Base-by-base conservation (phyloP, 37 sponge, comb jelly and placozoan genomes). In the Axinella damicornis region DNA sequence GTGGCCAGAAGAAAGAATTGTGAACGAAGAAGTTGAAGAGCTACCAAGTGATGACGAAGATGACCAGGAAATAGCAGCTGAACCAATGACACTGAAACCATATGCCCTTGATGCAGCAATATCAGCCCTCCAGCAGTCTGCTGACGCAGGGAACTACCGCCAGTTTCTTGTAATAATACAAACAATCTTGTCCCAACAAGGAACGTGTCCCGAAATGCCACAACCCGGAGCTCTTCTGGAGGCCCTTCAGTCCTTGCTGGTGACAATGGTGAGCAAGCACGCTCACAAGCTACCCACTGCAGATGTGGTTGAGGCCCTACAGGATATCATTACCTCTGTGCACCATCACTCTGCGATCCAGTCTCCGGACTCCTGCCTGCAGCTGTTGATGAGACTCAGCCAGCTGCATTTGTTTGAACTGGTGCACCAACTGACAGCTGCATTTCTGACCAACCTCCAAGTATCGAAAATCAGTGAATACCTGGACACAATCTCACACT, bases 21-120 rank as follows among this genome's bases (percentile, higher is more conserved):
- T 19, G 0, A 27, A 27, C 37, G 81, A 60, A 65, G 67, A 32
- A 59, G 32, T 85, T 54, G 91, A 91, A 25, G 86, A 80, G 28
- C 35, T 85, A 13, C 86, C 91, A 24, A 65, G 53, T 37, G 72
- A 77, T 15, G 71, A 69, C 24, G 63, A 53, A 24, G 70, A 27
- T 13, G 68, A 57, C 2, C 32, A 40, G 15, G 73, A 80, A 40
- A 57, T 41, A 1, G 75, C 22, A 0, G 21, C 19, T 27, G 35
- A 37, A 19, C 65, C 28, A 31, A 32, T 35, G 30, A 11, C 2
- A 12, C 9, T 61, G 71, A 46, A 61, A 0, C 73, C 52, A 33
- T 57, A 63, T 28, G 63, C 40, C 20, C 52, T 24, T 20, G 81
- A 80, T 46, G 59, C 53, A 20, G 69, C 74, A 15, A 59, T 79